Conservation (phyloP, 2,113 vertebrate genomes). For the Oreochromis niloticus region DNA sequence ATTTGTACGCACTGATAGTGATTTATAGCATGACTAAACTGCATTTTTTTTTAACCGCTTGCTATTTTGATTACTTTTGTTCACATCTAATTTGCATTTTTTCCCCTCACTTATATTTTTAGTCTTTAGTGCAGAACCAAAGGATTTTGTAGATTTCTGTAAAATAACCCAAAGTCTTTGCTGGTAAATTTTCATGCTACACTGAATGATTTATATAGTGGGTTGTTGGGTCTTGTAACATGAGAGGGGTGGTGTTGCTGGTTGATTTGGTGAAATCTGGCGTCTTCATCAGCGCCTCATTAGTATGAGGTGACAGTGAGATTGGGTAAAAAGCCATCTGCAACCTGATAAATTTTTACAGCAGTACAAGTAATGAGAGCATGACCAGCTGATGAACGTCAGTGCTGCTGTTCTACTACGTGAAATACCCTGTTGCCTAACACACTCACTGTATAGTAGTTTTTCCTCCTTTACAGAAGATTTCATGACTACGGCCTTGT, state of each 20-base stretch:
- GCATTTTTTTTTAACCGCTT: neutral
- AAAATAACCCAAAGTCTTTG: neutral
- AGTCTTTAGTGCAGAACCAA: neutral
- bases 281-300: constrained; percentile 47
- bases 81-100: constrained; percentile 32
- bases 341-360: constrained; percentile 4
- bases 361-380: neutral
- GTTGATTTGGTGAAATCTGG: constrained; percentile 19
- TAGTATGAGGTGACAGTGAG: constrained; percentile 57
- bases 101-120: neutral
- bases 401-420: neutral
- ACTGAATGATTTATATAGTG: neutral
- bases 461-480: constrained; percentile 1
- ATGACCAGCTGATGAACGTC: constrained; percentile 9
- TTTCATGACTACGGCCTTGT: constrained; percentile 16
- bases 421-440: neutral
- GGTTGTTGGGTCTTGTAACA: neutral
- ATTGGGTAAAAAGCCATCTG: constrained; percentile 41
- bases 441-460: neutral
- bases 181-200: neutral
- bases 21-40: neutral
- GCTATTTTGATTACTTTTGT: neutral
- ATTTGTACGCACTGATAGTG: neutral
- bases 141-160: neutral
- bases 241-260: constrained; percentile 3